Conservation (phyloP, 1,140 invertebrate species). For the Apocrypta bakeri region DNA sequence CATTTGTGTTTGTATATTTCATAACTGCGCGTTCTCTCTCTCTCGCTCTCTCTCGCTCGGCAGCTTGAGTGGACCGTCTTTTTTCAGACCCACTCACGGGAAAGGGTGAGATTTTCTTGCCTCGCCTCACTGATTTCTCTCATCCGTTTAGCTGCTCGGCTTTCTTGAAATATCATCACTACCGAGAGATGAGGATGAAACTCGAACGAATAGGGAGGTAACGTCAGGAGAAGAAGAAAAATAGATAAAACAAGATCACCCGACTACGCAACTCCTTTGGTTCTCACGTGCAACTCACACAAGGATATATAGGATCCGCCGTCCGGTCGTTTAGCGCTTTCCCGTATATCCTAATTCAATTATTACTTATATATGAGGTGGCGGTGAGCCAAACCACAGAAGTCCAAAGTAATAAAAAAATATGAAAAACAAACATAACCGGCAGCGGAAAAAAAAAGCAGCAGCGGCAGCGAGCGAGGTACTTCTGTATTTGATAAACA, state of each 20-base stretch:
- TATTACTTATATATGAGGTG: constrained; percentile 40
- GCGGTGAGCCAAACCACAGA: neutral
- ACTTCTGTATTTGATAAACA: constrained; percentile 48
- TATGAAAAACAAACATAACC: constrained; percentile 45
- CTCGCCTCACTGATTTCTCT: constrained; percentile 8
- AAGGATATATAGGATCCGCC: neutral
- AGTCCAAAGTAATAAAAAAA: constrained; percentile 18
- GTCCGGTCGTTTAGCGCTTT: constrained; percentile 48
- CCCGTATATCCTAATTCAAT: constrained; percentile 54
- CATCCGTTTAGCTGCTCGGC: neutral
- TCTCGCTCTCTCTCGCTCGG: no score
- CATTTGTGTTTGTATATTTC: constrained; percentile 66
- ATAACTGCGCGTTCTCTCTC: no score
- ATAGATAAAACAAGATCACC: constrained; percentile 38
- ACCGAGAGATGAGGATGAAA: neutral
- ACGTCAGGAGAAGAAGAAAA: neutral
- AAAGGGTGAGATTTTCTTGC: constrained; percentile 44
- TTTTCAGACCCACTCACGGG: neutral
- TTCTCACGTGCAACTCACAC: constrained; percentile 10
- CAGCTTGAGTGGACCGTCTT: constrained; percentile 25
- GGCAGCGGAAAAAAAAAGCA: neutral
- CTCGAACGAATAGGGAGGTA: neutral
- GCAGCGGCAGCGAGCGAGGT: neutral
- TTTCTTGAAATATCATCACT: neutral
- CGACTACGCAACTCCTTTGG: constrained; percentile 1